Conservation (phyloP, 2,888 invertebrate genomes). For the Eristalinus sepulchralis region DNA sequence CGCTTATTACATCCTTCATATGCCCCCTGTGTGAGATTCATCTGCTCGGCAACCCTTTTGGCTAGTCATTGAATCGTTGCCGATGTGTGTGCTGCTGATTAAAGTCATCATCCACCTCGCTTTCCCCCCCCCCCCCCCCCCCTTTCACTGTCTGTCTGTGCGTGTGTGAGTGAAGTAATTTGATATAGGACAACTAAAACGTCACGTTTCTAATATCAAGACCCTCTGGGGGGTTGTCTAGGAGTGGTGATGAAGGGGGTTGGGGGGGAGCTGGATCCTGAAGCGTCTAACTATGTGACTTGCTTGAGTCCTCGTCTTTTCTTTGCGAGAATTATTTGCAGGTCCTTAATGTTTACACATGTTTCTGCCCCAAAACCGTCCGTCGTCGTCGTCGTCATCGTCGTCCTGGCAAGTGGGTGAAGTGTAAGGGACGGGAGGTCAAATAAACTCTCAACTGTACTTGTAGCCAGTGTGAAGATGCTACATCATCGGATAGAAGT, state of each 20-base stretch:
- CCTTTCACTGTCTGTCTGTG: not conserved
- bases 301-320: not conserved
- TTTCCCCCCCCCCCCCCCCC: not conserved
- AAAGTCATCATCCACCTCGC: not conserved
- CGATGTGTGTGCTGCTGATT: not conserved
- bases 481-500: slow-evolving; percentile 34
- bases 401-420: too few relatives aligned
- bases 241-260: not conserved
- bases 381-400: too few relatives aligned
- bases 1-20: slow-evolving; percentile 4
- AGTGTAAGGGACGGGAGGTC: not conserved
- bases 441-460: not conserved
- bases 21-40: not conserved
- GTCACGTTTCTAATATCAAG: slow-evolving; percentile 54
- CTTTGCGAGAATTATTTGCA: slow-evolving; percentile 22
- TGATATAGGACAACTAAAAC: slow-evolving; percentile 31
- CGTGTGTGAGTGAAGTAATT: not conserved
- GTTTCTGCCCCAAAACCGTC: slow-evolving; percentile 8
- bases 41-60: not conserved
- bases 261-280: not conserved
- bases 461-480: not conserved
- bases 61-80: not conserved
- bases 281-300: not conserved
- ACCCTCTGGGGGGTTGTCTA: not conserved
- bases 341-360: slow-evolving; percentile 54